These are phyloP conservation scores for Lottia scabra DNA, from an alignment of 2,888 invertebrate genomes.

Conservation along the genomic window DNA sequence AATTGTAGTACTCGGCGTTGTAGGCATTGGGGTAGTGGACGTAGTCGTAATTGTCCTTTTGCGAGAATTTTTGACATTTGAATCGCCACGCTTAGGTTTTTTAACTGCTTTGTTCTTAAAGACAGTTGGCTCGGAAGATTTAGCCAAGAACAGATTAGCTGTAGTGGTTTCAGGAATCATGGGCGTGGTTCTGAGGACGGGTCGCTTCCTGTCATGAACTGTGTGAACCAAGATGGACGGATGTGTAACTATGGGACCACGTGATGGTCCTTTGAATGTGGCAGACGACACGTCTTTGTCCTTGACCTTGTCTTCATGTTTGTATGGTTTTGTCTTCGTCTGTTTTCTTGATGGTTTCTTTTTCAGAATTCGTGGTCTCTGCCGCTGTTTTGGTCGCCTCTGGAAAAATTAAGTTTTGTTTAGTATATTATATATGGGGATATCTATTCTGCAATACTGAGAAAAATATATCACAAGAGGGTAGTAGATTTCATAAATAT, in stretches of 20 bases:
- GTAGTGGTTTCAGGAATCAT: neutral
- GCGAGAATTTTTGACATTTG: neutral
- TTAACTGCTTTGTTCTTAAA: neutral
- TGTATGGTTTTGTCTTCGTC: neutral
- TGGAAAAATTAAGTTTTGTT: neutral
- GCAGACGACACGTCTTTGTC: neutral
- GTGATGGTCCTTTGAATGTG: neutral
- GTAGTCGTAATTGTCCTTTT: neutral
- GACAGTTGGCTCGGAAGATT: too few species aligned
- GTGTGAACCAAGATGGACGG: neutral
- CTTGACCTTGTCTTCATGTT: neutral
- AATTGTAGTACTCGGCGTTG: too few species aligned
- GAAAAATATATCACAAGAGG: too few species aligned
- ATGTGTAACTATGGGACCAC: neutral
- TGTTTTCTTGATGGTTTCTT: neutral
- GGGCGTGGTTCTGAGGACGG: neutral
- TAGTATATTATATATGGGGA: too few species aligned
- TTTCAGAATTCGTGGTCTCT: neutral
- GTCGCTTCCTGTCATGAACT: neutral
- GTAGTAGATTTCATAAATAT: too few species aligned
- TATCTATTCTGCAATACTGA: too few species aligned
- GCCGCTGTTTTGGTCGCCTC: slow-evolving; percentile 1
- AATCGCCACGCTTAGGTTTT: neutral
- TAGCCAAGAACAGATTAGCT: too few species aligned
- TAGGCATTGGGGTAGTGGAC: neutral